Conservation (phyloP, 37 sponge, comb jelly and placozoan genomes). For the Ianthella basta region DNA sequence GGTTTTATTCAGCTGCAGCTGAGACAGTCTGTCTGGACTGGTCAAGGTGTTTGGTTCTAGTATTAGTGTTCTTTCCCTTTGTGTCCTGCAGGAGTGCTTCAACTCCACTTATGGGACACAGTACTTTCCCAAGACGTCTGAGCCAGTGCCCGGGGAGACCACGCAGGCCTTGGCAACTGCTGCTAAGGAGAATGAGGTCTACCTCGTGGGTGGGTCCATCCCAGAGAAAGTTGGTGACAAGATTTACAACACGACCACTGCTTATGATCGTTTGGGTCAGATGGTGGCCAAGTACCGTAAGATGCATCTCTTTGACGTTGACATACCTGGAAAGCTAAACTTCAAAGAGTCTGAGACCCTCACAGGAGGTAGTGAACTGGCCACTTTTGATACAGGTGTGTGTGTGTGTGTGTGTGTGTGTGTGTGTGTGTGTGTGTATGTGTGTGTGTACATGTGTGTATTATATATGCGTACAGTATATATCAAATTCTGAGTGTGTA, state of each 20-base stretch:
- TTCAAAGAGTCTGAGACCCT: constrained; percentile 91
- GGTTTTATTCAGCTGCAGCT: no score
- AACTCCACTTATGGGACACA: constrained; percentile 92
- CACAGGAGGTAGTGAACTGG: constrained; percentile 67
- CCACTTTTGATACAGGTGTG: constrained; percentile 84
- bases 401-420: constrained; percentile 39
- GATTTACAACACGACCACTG: constrained; percentile 89
- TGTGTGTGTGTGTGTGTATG: constrained; percentile 42
- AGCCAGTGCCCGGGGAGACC: constrained; percentile 78
- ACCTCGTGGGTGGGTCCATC: constrained; percentile 92
- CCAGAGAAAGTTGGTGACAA: constrained; percentile 87
- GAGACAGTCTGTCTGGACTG: no score
- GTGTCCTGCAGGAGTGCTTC: constrained; percentile 88
- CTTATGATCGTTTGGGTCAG: constrained; percentile 79
- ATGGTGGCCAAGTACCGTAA: constrained; percentile 90
- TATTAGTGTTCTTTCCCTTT: no score
- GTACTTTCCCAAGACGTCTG: constrained; percentile 90
- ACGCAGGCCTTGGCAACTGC: constrained; percentile 56
- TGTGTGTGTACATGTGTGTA: constrained; percentile 37
- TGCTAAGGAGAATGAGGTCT: constrained; percentile 83
- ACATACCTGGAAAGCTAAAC: constrained; percentile 93
- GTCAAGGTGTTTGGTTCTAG: no score
- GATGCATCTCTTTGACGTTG: constrained; percentile 98
- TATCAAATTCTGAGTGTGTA: no score
- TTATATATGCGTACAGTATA: not conserved